Base-by-base conservation (phyloP, 2,113 vertebrate genomes). In the Oceanites oceanicus region DNA sequence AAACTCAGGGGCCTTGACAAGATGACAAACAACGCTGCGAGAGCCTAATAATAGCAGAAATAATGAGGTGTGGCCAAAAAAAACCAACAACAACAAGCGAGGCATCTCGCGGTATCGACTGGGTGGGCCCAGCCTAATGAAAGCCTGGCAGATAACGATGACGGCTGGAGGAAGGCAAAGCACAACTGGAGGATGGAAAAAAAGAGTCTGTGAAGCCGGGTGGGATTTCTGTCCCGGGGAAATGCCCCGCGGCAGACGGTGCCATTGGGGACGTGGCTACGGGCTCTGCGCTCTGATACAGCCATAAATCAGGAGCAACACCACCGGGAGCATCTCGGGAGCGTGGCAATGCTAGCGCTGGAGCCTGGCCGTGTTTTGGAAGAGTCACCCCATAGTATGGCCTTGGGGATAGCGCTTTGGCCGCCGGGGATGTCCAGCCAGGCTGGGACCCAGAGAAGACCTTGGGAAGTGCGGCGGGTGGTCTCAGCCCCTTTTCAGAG, bases 1-100 rank as follows among this genome's bases (percentile, higher is more conserved):
- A 91, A 97, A 98, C 95, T 90, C 86, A 23, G 70, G 92, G 92
- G 88, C 92, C 96, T 90, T 93, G 96, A 97, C 94, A 96, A 97
- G 96, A 97, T 97, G 97, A 97, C 96, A 97, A 97, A 97, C 90
- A 96, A 77, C 11, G 2, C 75, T 7, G 42, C 0, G 1, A 94
- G 97, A 84, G 90, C 80, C 87, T 93, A 96, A 92, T 90, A 93
- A 94, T 47, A 86, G 93, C 61, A 50, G 96, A 83, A 94, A 94
- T 93, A 86, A 96, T 52, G 79, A 89, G 85, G 82, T 87, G 86
- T 90, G 88, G 88, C 79, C 53, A 78, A 91, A 80, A 74, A 81
- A 30, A 0, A 4, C 23, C 73, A 42, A 65, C 77, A 85, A 62
- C 74, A 71, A 87, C 11, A 77, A 75, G 68, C 4, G 17, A 89